Percentiles rank a stretch among this genome's conserved stretches.
These are phyloP conservation scores for Brachyptera putata DNA, from an alignment of 2,888 invertebrate genomes.

Conservation along the genomic window DNA sequence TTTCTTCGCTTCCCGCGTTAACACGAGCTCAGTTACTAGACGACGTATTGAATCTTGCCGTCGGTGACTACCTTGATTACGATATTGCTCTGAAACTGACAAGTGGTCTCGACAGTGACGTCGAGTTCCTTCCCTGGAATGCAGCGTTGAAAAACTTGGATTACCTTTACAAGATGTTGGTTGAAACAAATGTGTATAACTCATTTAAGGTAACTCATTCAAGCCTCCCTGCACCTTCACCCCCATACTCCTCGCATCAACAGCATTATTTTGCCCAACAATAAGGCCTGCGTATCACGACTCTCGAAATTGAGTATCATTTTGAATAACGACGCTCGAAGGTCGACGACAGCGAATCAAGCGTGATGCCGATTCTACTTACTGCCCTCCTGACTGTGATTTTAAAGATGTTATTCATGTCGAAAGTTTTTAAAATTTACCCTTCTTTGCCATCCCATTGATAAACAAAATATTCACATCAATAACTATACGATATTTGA, in stretches of 20 bases:
- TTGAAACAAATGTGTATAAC: slow-evolving; percentile 56
- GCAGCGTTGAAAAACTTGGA: slow-evolving; percentile 54
- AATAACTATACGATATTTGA: no score
- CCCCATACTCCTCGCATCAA: background rate
- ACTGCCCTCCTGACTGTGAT: no score
- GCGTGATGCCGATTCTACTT: no score
- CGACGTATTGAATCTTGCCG: slow-evolving; percentile 76
- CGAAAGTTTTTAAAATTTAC: no score
- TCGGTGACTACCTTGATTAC: slow-evolving; percentile 60
- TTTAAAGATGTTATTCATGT: no score
- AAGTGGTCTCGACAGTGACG: slow-evolving; percentile 46
- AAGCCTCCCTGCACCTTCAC: background rate
- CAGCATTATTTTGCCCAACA: background rate
- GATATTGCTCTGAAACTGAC: slow-evolving; percentile 48
- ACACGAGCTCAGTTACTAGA: slow-evolving; percentile 87
- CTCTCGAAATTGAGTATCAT: no score
- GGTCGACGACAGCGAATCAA: no score
- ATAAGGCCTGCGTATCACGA: no score
- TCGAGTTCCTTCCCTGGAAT: slow-evolving; percentile 58
- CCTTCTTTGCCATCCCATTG: no score
- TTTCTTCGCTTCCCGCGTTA: slow-evolving; percentile 63
- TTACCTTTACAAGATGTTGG: slow-evolving; percentile 55
- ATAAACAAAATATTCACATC: no score
- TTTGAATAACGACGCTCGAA: no score
- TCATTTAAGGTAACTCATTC: slow-evolving; percentile 53